Percentiles rank a stretch among this genome's conserved stretches.
Evolutionary conservation across 2,797 vertebrate genomes (phyloP).

Genomic region (Hydrophis major): DNA sequence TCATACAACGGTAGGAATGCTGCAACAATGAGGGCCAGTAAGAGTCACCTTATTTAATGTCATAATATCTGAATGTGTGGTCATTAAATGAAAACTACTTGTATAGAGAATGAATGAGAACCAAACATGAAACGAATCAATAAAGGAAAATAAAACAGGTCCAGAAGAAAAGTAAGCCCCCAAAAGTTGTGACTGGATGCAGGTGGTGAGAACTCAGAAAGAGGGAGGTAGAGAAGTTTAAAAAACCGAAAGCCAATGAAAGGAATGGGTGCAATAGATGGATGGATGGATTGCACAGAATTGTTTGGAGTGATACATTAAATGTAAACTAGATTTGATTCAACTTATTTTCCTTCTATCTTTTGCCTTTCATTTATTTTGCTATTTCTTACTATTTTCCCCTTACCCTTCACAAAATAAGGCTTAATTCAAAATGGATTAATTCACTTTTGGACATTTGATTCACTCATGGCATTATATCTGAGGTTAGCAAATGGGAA

Average conservation of each 20-base stretch:
- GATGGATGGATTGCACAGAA: background rate
- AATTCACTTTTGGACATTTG: background rate
- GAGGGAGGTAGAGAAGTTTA: background rate
- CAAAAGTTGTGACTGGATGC: background rate
- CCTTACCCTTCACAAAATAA: background rate
- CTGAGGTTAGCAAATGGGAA: background rate
- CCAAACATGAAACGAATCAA: background rate
- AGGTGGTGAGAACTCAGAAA: background rate
- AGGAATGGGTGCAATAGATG: background rate
- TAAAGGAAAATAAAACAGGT: background rate
- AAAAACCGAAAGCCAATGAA: background rate
- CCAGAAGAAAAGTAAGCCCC: background rate
- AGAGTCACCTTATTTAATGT: background rate
- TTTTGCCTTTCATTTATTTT: background rate
- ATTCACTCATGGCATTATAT: background rate
- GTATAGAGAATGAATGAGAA: background rate
- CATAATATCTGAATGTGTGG: background rate
- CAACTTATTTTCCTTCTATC: background rate
- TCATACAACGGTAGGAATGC: background rate
- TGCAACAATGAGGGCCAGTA: background rate
- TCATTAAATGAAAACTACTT: background rate
- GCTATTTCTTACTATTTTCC: background rate
- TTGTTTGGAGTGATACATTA: background rate
- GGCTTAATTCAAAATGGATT: background rate
- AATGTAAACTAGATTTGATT: background rate